phyloP scores from a whole-genome alignment of 2,888 invertebrate genomes.

The Drosophila mulleri region DNA sequence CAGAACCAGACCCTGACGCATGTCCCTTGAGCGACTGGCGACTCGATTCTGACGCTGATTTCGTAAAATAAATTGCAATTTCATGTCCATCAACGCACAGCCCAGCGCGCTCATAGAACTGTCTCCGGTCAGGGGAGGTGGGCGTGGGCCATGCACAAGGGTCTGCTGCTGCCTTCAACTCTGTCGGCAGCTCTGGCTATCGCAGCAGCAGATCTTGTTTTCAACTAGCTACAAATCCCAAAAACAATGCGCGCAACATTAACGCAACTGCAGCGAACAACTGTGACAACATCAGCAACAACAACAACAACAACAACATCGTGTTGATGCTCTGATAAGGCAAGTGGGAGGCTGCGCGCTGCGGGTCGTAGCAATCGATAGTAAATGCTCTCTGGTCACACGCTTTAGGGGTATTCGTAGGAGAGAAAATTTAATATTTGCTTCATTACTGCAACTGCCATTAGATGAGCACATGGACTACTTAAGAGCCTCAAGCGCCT shows the following conservation, averaged over 20 bases:
- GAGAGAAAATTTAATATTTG: too few relatives aligned
- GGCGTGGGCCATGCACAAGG: constrained; percentile 15
- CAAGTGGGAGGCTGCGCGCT: constrained; percentile 53
- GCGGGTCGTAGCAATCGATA: constrained; percentile 67
- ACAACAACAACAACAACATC: constrained; percentile 52
- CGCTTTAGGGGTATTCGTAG: constrained; percentile 34
- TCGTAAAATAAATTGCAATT: constrained; percentile 79
- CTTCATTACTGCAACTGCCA: neutral
- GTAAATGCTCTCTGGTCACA: constrained; percentile 9
- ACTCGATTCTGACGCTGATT: constrained; percentile 64
- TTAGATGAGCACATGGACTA: neutral
- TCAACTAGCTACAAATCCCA: constrained; percentile 41
- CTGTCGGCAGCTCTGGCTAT: constrained; percentile 55
- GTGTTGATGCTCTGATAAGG: constrained; percentile 48
- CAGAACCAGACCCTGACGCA: constrained; percentile 18
- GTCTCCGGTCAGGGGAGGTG: constrained; percentile 1
- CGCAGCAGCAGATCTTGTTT: constrained; percentile 51
- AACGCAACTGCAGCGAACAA: constrained; percentile 52
- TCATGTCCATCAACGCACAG: constrained; percentile 72
- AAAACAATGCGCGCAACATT: constrained; percentile 60
- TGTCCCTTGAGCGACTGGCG: constrained; percentile 51
- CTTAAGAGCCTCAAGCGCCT: neutral
- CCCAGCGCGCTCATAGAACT: constrained; percentile 31
- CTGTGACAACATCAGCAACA: constrained; percentile 38
- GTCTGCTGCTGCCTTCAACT: constrained; percentile 12